Evolutionary conservation across 2,797 vertebrate genomes (phyloP), one percentile per base, ranked within the genome.

Genomic region (Buphagus erythrorhynchus): DNA sequence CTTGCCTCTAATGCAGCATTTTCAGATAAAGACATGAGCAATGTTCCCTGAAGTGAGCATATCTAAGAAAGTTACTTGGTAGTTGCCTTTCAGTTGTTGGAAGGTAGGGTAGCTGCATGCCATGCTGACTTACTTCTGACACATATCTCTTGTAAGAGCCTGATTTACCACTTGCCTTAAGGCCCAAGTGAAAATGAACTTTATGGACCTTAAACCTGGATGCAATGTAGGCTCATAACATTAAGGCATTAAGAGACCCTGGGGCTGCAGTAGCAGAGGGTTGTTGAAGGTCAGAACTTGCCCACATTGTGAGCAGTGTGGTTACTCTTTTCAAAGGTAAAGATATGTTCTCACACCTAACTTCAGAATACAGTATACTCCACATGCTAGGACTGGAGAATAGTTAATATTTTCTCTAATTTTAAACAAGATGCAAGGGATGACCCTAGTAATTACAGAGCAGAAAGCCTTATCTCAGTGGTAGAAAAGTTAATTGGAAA

Each of bases 401-500:
- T 26, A 71, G 68, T 85, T 95, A 87, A 65, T 80, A 91, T 83
- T 96, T 86, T 91, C 42, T 68, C 46, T 83, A 54, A 88, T 92
- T 88, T 88, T 88, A 55, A 92, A 33, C 19, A 83, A 94, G 61
- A 78, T 83, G 20, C 65, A 75, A 51, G 25, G 33, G 19, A 58
- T 94, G 92, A 91, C 78, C 72, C 86, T 72, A 38, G 35, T 91
- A 93, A 96, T 95, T 94, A 68, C 49, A 80, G 86, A 95, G 78
- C 11, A 8, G 36, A 91, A 92, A 68, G 61, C n/a, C 58, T 96
- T 94, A 76, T 89, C 81, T 92, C 65, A 62, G 25, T 80, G 25
- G 65, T 74, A 72, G 35, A 74, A 80, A 83, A 91, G 68, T 91
- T 93, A 96, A 94, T 75, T 97, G 68, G 78, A 91, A 93, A 95